phyloP scores from a whole-genome alignment of 2,797 vertebrate genomes.

The Malacoctenus gilli region DNA sequence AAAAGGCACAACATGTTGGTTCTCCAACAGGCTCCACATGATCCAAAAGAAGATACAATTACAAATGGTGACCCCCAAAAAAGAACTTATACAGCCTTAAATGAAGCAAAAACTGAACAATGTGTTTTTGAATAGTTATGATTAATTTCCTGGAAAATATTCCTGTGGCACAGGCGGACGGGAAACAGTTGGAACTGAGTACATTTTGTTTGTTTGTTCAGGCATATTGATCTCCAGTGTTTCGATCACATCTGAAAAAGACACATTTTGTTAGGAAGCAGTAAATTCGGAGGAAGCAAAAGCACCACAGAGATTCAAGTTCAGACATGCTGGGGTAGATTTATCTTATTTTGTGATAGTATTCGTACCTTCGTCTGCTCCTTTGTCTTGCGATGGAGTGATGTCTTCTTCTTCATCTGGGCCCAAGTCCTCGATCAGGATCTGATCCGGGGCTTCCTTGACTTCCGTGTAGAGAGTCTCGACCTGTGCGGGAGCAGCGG shows the following conservation, averaged over 20 bases:
- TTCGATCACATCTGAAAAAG: slow-evolving; percentile 75
- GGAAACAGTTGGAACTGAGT: slow-evolving; percentile 62
- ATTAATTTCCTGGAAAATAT: slow-evolving; percentile 62
- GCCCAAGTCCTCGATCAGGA: slow-evolving; percentile 78
- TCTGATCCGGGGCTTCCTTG: slow-evolving; percentile 40
- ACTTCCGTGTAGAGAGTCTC: slow-evolving; percentile 44
- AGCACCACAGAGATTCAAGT: background rate
- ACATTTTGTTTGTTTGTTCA: slow-evolving; percentile 64
- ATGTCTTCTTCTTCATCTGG: slow-evolving; percentile 59
- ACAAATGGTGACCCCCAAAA: slow-evolving; percentile 18
- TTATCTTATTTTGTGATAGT: slow-evolving; percentile 3
- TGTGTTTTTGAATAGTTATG: slow-evolving; percentile 46
- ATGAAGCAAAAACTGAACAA: slow-evolving; percentile 27
- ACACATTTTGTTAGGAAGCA: background rate
- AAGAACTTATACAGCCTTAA: slow-evolving; percentile 4
- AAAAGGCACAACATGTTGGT: slow-evolving; percentile 13
- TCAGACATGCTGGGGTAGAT: background rate
- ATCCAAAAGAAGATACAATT: slow-evolving; percentile 23
- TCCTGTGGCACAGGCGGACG: slow-evolving; percentile 60
- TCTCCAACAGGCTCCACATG: slow-evolving; percentile 14
- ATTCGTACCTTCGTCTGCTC: slow-evolving; percentile 63
- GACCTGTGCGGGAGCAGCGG: slow-evolving; percentile 18
- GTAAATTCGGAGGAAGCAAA: background rate
- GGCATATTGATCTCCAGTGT: slow-evolving; percentile 37
- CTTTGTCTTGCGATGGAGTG: slow-evolving; percentile 39